Evolutionary conservation across 2,113 vertebrate genomes (phyloP), one percentile per base, ranked within the genome.

Genomic region (Alethe diademata): DNA sequence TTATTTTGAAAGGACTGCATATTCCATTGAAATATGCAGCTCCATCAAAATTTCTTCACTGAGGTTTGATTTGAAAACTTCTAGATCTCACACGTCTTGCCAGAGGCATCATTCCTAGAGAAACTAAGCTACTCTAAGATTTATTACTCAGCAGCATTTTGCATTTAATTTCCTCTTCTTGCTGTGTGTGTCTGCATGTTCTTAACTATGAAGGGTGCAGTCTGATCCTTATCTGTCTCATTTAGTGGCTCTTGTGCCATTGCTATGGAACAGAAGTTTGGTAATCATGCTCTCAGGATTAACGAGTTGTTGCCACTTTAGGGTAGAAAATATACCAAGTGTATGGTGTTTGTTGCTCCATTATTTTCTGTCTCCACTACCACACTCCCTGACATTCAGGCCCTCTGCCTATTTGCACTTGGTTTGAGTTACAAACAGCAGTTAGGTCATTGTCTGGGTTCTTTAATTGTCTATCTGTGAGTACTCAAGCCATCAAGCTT

Each of bases 111-210:
- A 95, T 96, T 97, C 94, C 95, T 97, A 94, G 93, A 95, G 93
- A 97, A 96, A 90, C 86, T 53, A 75, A 92, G 40, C 86, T 50
- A 33, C 90, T 90, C 67, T 75, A 86, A 93, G 95, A 96, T 96
- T 96, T 97, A 96, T 95, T 96, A 95, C 92, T 88, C 85, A 92
- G 93, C 76, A 92, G 79, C 78, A 78, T 93, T 94, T 96, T 95
- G 90, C 88, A 61, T 94, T 96, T 96, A 93, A 96, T 97, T 97
- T 97, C 95, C 95, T 97, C 76, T 86, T 78, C 88, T 95, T 83
- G 89, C 79, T 69, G 75, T 92, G 72, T 93, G 86, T 75, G 95
- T 69, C 90, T 95, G 75, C 85, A 71, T 83, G 86, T 92, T 88
- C 94, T 80, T 96, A 90, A 33, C 86, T 92, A 5, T 48, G 88